phyloP scores from a whole-genome alignment of 2,113 vertebrate genomes.

The Corythornis madagascariensis region DNA sequence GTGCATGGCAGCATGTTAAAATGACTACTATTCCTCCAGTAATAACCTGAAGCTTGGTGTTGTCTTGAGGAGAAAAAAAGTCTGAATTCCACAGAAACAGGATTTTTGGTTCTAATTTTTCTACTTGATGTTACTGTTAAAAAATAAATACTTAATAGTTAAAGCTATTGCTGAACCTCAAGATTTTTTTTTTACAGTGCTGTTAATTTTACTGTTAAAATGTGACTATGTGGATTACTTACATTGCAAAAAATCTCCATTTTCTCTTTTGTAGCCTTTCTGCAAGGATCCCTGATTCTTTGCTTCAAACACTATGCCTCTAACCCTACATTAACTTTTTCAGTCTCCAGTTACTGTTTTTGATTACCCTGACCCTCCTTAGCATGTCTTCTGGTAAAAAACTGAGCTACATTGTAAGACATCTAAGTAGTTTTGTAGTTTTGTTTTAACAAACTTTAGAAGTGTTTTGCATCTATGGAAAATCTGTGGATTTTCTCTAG shows the following conservation, averaged over 20 bases:
- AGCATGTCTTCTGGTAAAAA: not conserved
- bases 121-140: not conserved
- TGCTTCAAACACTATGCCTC: not conserved
- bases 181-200: not conserved
- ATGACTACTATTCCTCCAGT: not conserved
- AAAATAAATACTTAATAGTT: not conserved
- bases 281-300: not conserved
- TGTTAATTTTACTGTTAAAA: not conserved
- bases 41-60: not conserved
- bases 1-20: not conserved
- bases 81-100: not conserved
- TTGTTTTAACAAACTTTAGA: not conserved
- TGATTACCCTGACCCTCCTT: not conserved
- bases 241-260: fast-evolving
- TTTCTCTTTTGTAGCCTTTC: not conserved
- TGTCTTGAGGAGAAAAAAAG: not conserved
- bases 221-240: not conserved
- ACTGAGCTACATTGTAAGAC: not conserved
- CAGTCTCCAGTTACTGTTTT: not conserved
- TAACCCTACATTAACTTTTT: not conserved
- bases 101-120: not conserved
- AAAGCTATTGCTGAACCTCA: not conserved
- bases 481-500: not conserved
- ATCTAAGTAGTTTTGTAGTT: not conserved
- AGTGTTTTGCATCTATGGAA: not conserved